Conservation (phyloP, 2,113 vertebrate species). For the Cheirogaleus medius region DNA sequence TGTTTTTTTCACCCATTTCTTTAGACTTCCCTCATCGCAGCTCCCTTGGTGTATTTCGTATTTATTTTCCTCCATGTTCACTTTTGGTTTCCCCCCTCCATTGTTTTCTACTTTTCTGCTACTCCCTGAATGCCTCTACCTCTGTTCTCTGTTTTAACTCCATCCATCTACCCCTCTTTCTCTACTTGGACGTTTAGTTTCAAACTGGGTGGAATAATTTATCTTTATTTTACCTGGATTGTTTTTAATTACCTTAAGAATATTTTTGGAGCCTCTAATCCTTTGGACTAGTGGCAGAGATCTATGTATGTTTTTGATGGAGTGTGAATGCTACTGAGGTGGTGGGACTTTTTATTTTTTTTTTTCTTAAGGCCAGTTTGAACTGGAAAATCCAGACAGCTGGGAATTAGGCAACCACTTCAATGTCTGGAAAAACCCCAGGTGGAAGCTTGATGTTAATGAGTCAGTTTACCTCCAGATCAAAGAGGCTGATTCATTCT, state of each 20-base stretch:
- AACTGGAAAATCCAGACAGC: slow-evolving; percentile 68
- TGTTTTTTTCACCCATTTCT: neutral
- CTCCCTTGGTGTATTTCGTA: neutral
- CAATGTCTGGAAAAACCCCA: slow-evolving; percentile 70
- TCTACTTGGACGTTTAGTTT: neutral
- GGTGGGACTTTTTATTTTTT: neutral
- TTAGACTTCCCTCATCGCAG: neutral
- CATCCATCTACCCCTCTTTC: neutral
- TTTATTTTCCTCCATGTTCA: neutral
- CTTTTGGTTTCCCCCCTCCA: neutral
- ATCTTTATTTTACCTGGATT: neutral
- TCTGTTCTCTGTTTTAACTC: neutral
- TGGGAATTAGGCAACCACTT: slow-evolving; percentile 67
- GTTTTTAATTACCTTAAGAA: neutral
- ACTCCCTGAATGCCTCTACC: neutral
- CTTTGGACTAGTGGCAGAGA: neutral
- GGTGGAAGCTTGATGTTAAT: slow-evolving; percentile 51
- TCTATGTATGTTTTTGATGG: slow-evolving; percentile 12
- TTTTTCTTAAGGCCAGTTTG: slow-evolving; percentile 47
- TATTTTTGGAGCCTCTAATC: neutral
- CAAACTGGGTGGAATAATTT: neutral
- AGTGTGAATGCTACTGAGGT: neutral
- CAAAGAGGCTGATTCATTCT: slow-evolving; percentile 65
- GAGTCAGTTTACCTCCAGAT: slow-evolving; percentile 55
- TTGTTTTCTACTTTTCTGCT: neutral